phyloP scores from a whole-genome alignment of 2,113 vertebrate species.

The Corythoichthys intestinalis region DNA sequence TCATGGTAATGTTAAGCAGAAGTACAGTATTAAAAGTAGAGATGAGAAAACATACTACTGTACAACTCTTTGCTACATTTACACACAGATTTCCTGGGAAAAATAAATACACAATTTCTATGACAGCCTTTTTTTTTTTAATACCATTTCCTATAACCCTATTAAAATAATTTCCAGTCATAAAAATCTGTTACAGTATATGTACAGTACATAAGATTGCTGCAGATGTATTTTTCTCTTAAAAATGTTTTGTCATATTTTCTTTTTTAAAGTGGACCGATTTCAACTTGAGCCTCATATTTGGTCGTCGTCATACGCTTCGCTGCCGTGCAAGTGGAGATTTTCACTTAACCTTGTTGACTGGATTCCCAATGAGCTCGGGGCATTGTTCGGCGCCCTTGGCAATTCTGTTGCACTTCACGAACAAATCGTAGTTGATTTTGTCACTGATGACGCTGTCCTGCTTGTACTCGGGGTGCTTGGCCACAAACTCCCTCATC shows the following conservation, averaged over 20 bases:
- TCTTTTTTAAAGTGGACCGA: conserved; percentile 62
- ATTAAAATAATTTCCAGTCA: conserved; percentile 93
- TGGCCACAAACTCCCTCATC: conserved; percentile 91
- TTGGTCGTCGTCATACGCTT: conserved; percentile 73
- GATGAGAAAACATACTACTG: conserved; percentile 55
- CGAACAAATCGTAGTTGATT: conserved; percentile 91
- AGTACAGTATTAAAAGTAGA: conserved; percentile 65
- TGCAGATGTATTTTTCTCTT: conserved; percentile 69
- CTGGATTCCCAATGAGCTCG: conserved; percentile 83
- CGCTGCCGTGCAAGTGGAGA: conserved; percentile 30
- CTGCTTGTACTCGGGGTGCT: conserved; percentile 90
- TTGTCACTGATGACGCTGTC: conserved; percentile 91
- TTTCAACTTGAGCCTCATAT: conserved; percentile 56
- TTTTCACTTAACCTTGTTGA: conserved; percentile 78
- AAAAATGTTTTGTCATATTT: conserved; percentile 63
- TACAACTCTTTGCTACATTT: conserved; percentile 66
- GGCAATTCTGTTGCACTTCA: conserved; percentile 85
- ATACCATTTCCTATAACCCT: conserved; percentile 61
- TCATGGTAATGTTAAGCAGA: conserved; percentile 45
- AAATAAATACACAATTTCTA: conserved; percentile 72
- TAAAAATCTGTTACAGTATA: conserved; percentile 91
- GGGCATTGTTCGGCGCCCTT: conserved; percentile 84
- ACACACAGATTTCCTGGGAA: conserved; percentile 60
- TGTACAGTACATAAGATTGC: conserved; percentile 78
- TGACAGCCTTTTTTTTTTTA: conserved; percentile 38